phyloP scores from a whole-genome alignment of 2,113 vertebrate species.

The Leucopternis melanops region DNA sequence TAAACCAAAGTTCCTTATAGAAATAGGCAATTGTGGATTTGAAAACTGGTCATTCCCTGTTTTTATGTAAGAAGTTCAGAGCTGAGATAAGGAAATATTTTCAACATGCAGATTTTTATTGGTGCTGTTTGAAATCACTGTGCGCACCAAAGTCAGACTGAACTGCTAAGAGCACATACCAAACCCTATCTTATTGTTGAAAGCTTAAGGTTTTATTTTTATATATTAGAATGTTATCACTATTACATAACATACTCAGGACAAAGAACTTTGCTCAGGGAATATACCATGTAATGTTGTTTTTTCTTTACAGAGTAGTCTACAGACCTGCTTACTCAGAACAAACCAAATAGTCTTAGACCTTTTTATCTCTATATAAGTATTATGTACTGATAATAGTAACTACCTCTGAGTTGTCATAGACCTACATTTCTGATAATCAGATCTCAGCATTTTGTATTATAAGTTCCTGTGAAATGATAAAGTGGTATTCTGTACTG shows the following conservation, averaged over 20 bases:
- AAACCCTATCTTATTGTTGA: conserved; percentile 69
- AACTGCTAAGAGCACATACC: conserved; percentile 77
- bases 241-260: conserved; percentile 91
- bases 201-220: conserved; percentile 80
- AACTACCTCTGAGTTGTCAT: conserved; percentile 95
- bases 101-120: conserved; percentile 16
- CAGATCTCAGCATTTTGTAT: conserved; percentile 67
- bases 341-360: conserved; percentile 80
- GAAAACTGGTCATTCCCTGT: conserved; percentile 79
- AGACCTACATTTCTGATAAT: conserved; percentile 76
- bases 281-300: conserved; percentile 85
- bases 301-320: conserved; percentile 82
- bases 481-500: conserved; percentile 70
- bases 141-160: conserved; percentile 67
- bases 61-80: conserved; percentile 73
- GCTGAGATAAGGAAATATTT: conserved; percentile 60
- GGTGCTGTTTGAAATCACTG: conserved; percentile 71
- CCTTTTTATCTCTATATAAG: conserved; percentile 74
- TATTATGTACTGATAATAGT: conserved; percentile 86
- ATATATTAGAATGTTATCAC: conserved; percentile 79
- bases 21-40: conserved; percentile 80
- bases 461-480: conserved; percentile 73
- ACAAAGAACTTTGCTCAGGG: conserved; percentile 99
- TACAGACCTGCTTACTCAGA: conserved; percentile 75
- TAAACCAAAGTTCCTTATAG: conserved; percentile 90